phyloP scores from a whole-genome alignment of 2,797 vertebrate species.

The Gastrophryne carolinensis region DNA sequence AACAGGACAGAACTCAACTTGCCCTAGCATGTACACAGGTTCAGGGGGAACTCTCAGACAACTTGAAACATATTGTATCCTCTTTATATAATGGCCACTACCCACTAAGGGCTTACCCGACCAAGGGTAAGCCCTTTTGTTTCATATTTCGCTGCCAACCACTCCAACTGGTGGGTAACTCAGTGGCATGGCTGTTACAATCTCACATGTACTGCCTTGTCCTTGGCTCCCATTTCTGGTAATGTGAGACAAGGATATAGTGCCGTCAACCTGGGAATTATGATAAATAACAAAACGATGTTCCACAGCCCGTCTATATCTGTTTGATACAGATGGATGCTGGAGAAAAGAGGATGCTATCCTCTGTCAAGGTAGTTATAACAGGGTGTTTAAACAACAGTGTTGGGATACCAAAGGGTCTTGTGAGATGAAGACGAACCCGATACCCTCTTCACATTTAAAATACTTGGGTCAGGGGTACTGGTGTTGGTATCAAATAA shows the following conservation, averaged over 20 bases:
- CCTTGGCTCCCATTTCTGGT: not conserved
- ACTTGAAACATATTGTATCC: not conserved
- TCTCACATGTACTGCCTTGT: not conserved
- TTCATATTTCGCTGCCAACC: not conserved
- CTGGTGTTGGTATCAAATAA: not conserved
- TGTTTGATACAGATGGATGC: not conserved
- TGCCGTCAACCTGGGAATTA: not conserved
- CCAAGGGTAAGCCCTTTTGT: not conserved
- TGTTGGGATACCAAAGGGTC: no score
- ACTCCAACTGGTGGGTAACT: not conserved
- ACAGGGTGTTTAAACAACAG: not conserved
- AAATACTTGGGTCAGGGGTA: not conserved
- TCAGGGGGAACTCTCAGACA: not conserved
- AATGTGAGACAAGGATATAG: not conserved
- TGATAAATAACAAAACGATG: not conserved
- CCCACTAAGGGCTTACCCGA: not conserved
- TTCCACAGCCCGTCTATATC: not conserved
- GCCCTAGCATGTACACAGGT: not conserved
- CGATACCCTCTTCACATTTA: not conserved
- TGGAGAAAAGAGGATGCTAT: slow-evolving; percentile 5
- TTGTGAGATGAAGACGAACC: no score
- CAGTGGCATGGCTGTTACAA: not conserved
- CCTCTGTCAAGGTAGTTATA: not conserved
- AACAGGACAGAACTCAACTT: not conserved
- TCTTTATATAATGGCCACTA: not conserved